Conservation (phyloP, 53 echinoderm and acorn worm species). For the Luidia sarsii region DNA sequence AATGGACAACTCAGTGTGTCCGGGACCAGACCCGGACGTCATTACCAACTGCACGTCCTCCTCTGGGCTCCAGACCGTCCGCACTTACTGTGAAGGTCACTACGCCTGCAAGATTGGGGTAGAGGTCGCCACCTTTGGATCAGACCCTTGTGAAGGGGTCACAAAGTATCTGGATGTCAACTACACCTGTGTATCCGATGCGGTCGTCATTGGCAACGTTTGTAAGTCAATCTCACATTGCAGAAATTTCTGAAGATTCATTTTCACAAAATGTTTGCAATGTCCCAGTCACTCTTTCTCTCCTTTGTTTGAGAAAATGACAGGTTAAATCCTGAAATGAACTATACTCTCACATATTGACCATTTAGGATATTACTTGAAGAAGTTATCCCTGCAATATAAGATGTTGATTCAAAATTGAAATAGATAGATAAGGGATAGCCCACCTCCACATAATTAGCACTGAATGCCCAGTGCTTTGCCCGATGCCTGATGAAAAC, state of each 20-base stretch:
- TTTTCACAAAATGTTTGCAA: too few relatives aligned
- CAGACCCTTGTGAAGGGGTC: slow-evolving; percentile 76
- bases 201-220: slow-evolving; percentile 65
- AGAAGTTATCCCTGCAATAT: too few relatives aligned
- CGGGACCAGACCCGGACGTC: slow-evolving; percentile 44
- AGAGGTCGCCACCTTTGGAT: slow-evolving; percentile 60
- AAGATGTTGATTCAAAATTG: too few relatives aligned
- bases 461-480: too few relatives aligned
- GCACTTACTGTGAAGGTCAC: slow-evolving; percentile 74
- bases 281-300: too few relatives aligned
- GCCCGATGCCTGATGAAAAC: too few relatives aligned
- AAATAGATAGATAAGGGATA: too few relatives aligned
- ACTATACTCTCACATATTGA: background rate
- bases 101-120: slow-evolving; percentile 76
- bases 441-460: too few relatives aligned
- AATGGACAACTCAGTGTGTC: slow-evolving; percentile 76
- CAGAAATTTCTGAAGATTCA: too few relatives aligned
- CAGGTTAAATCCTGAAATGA: background rate
- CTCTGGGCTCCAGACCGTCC: slow-evolving; percentile 55
- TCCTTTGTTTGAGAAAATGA: too few relatives aligned
- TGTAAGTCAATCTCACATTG: slow-evolving; percentile 64
- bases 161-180: slow-evolving; percentile 83
- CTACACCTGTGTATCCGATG: slow-evolving; percentile 75
- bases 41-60: slow-evolving; percentile 69
- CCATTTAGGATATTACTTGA: too few relatives aligned